Evolutionary conservation across 1,140 invertebrate genomes (phyloP), one percentile per base, ranked within the genome.

Genomic region (Gryon sp.): DNA sequence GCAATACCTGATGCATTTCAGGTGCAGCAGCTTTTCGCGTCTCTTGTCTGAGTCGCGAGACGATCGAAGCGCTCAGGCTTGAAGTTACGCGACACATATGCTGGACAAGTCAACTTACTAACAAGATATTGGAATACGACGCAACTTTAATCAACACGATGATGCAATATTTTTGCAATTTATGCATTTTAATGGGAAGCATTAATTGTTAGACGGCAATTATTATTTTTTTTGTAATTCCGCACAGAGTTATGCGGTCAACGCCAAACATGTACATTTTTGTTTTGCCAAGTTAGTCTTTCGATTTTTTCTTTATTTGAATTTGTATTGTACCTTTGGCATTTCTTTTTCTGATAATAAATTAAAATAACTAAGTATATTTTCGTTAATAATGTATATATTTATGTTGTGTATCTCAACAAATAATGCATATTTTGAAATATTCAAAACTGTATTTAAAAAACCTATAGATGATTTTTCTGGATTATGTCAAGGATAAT

Each of bases 1-100:
- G 82, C 82, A 82, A 81, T 34, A 52, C 4, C 24, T 32, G 14
- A 24, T 38, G 69, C 41, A 20, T 46, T 55, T 53, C 19, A 45
- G 28, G 7, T 2, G 26, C 26, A 38, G n/a, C 40, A 53, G 38
- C 8, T 60, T 52, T 30, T 20, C 32, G 11, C 32, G 12, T 63
- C 59, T 34, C 40, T n/a, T n/a, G n/a, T n/a, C n/a, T n/a, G 24
- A 52, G 30, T 50, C 15, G 34, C 7, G 15, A 32, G 14, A 38
- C 22, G 28, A 45, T 30, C 34, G 36, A 0, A 20, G 16, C 32
- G 15, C 50, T 6, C 19, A 30, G 19, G 57, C 30, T 48, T 18
- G 32, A 22, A 62, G 57, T 36, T 26, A 18, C 12, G 19, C 57
- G 22, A 50, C 55, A 28, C 20, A 52, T 62, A 20, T 20, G 16